phyloP scores from a whole-genome alignment of 2,113 vertebrate species.

The Promerops cafer region DNA sequence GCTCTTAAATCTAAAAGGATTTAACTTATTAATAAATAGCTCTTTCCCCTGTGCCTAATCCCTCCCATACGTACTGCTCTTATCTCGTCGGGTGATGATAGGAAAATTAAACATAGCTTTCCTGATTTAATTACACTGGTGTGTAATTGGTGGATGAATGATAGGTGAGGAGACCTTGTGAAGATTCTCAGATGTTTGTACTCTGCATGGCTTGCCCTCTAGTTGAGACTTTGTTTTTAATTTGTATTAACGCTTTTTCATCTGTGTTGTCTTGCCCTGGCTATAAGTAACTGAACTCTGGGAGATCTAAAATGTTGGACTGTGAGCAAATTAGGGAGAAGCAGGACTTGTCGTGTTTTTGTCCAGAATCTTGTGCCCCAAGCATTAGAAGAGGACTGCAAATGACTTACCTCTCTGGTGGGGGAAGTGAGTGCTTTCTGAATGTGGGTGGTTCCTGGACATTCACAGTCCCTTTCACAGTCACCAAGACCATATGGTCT shows the following conservation, averaged over 20 bases:
- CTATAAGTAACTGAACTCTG: background rate
- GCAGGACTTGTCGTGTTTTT: background rate
- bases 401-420: background rate
- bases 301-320: background rate
- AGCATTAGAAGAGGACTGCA: background rate
- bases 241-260: background rate
- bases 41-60: slow-evolving; percentile 31
- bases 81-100: slow-evolving; percentile 35
- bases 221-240: background rate
- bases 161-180: background rate
- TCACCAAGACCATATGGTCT: background rate
- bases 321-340: background rate
- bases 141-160: slow-evolving; percentile 31
- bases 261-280: background rate
- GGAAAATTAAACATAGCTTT: slow-evolving; percentile 52
- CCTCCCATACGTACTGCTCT: slow-evolving; percentile 7
- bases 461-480: background rate
- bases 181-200: slow-evolving; percentile 5
- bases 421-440: background rate
- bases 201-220: background rate
- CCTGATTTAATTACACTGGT: slow-evolving; percentile 45
- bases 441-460: background rate
- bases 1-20: slow-evolving; percentile 27
- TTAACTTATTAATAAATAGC: slow-evolving; percentile 52
- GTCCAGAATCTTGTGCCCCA: background rate